Evolutionary conservation across 2,888 invertebrate species (phyloP).

Genomic region (Clusia tigrina): DNA sequence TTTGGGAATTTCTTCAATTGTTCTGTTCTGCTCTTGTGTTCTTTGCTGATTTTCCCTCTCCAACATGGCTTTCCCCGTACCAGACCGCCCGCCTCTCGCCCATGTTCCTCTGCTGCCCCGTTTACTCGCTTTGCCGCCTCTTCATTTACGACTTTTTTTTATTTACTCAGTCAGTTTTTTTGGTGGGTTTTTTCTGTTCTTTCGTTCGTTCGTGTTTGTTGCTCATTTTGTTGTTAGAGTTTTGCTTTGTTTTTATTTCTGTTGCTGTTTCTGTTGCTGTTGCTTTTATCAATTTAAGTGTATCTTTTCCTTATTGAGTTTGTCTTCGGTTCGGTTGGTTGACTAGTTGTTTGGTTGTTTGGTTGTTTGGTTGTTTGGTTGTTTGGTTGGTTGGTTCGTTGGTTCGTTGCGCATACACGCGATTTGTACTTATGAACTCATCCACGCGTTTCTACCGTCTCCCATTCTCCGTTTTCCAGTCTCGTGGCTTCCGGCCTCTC

Average conservation of each 20-base stretch:
- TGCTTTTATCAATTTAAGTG: constrained; percentile 13
- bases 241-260: not conserved
- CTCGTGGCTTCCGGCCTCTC: too few species aligned
- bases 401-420: not conserved
- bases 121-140: not conserved
- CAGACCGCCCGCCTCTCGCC: too few species aligned
- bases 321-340: not conserved
- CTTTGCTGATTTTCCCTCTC: too few species aligned
- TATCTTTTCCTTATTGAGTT: constrained; percentile 15
- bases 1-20: too few species aligned
- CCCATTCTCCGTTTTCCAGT: too few species aligned
- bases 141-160: not conserved
- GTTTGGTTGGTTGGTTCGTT: too few species aligned
- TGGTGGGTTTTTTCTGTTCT: not conserved
- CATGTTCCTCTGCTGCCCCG: too few species aligned
- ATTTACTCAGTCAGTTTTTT: not conserved
- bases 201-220: not conserved
- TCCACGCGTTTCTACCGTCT: not conserved
- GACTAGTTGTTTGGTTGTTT: too few species aligned
- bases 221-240: not conserved
- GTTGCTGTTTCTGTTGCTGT: too few species aligned
- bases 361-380: too few species aligned
- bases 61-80: too few species aligned
- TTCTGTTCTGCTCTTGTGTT: too few species aligned
- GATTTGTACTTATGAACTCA: not conserved